These are phyloP conservation scores for Phalanger gymnotis DNA, from an alignment of 2,797 vertebrate genomes.

Conservation along the genomic window DNA sequence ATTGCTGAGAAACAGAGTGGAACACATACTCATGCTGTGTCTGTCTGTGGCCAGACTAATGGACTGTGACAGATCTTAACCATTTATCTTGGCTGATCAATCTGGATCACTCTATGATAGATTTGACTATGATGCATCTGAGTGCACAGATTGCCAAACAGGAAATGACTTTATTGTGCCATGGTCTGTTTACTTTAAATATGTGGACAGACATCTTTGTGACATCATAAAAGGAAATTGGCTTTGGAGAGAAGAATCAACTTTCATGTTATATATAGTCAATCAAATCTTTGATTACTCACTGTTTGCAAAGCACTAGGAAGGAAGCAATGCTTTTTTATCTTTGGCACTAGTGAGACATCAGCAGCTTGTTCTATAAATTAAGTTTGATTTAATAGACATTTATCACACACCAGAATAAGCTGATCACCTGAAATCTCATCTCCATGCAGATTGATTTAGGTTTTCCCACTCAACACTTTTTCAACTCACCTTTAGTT, in stretches of 20 bases:
- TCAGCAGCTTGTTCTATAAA: neutral
- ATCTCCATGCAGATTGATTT: neutral
- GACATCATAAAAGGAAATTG: neutral
- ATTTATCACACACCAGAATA: neutral
- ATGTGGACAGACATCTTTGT: neutral
- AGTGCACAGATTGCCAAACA: constrained; percentile 17
- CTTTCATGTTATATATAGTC: neutral
- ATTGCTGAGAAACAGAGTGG: constrained; percentile 34
- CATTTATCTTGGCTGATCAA: neutral
- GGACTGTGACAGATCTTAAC: neutral
- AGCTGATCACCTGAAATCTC: neutral
- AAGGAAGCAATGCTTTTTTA: neutral
- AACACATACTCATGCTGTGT: constrained; percentile 1
- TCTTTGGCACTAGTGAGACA: neutral
- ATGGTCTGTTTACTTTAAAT: constrained; percentile 21
- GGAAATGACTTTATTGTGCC: neutral
- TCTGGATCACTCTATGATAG: constrained; percentile 8
- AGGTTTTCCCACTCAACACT: neutral
- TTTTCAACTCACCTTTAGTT: neutral
- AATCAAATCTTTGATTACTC: neutral
- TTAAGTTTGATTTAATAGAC: neutral
- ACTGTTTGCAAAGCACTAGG: neutral
- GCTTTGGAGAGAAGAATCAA: neutral
- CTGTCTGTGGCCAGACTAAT: neutral
- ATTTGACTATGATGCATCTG: neutral